phyloP scores from a whole-genome alignment of 1,140 invertebrate genomes.

The Hyles vespertilio region DNA sequence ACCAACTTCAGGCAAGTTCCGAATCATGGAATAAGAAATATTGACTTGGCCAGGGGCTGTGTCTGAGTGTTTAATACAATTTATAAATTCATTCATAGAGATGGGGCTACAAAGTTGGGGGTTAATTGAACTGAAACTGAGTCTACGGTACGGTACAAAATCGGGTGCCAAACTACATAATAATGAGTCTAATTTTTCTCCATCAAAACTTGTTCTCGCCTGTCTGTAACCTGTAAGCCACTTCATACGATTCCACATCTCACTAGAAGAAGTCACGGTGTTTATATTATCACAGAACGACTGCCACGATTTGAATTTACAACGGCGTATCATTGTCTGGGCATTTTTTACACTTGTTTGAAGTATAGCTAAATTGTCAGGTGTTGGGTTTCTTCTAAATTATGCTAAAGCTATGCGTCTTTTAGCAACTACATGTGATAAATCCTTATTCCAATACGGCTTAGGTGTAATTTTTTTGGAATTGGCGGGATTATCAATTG shows the following conservation, averaged over 20 bases:
- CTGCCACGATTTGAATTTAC: constrained; percentile 3
- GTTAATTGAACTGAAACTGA: not conserved
- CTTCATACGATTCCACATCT: constrained; percentile 9
- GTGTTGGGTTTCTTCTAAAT: constrained; percentile 7
- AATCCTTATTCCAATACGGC: constrained; percentile 9
- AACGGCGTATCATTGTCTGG: not conserved
- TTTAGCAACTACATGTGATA: constrained; percentile 15
- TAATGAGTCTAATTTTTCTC: not conserved
- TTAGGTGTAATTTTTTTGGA: constrained; percentile 10
- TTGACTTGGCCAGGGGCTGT: constrained; percentile 26
- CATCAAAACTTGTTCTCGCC: not conserved
- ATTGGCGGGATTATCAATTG: not conserved
- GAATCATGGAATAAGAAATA: constrained; percentile 31
- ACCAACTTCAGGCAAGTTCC: constrained; percentile 15
- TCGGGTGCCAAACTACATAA: constrained; percentile 2
- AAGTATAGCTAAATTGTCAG: not conserved
- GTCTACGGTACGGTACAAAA: not conserved
- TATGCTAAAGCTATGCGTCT: constrained; percentile 8
- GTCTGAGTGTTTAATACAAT: constrained; percentile 4
- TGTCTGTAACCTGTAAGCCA: constrained; percentile 4
- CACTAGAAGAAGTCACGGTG: not conserved
- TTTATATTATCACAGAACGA: not conserved
- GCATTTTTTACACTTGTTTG: not conserved
- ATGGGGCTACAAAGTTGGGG: not conserved
- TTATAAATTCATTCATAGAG: not conserved